A percentile compares a stretch with the other conserved stretches of the same genome.
phyloP scores from a whole-genome alignment of 2,797 vertebrate genomes.

The Enteromius radiatus region DNA sequence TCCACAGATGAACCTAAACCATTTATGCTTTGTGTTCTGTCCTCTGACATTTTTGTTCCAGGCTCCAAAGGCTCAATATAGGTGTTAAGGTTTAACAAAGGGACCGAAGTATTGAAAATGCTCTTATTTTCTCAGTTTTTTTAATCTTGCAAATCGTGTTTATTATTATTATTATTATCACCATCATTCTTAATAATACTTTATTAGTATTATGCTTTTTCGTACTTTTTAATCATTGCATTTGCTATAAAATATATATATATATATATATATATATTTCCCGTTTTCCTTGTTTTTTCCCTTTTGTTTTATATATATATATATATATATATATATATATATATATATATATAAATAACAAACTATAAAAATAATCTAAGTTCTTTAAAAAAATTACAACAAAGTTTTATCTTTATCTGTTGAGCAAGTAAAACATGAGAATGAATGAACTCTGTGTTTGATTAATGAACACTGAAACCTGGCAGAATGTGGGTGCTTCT shows the following conservation, averaged over 20 bases:
- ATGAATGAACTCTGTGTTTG: neutral
- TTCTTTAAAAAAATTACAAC: neutral
- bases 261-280: too few species aligned
- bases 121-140: neutral
- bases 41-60: neutral
- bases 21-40: neutral
- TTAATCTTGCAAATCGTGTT: neutral
- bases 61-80: neutral
- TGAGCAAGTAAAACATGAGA: neutral
- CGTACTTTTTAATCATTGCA: too few species aligned
- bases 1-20: constrained; percentile 30
- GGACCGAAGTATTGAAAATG: neutral
- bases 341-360: too few species aligned
- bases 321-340: too few species aligned
- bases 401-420: neutral
- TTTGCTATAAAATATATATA: too few species aligned
- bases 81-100: neutral
- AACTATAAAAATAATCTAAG: neutral
- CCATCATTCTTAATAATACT: too few species aligned
- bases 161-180: neutral
- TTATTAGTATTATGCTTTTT: neutral
- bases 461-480: constrained; percentile 8
- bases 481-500: neutral
- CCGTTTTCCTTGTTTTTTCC: too few species aligned
- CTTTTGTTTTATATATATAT: too few species aligned